These are phyloP conservation scores for Cheilosia scutellata DNA, from an alignment of 2,888 invertebrate species.

Conservation along the genomic window DNA sequence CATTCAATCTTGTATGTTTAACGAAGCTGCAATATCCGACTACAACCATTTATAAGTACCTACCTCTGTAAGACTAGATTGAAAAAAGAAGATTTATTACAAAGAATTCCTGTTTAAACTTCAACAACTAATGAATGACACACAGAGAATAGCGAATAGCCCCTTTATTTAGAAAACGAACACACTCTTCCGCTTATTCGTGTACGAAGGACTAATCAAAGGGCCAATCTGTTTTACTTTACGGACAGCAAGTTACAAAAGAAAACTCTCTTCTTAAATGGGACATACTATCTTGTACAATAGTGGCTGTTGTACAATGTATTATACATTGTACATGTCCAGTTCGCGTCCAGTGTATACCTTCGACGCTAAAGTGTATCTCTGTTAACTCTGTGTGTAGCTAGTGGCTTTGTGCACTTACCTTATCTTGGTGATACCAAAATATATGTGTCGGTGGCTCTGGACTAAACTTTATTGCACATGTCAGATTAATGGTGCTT, in stretches of 20 bases:
- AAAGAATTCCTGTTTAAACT: slow-evolving; percentile 32
- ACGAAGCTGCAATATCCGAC: not conserved
- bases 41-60: not conserved
- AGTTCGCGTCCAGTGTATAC: slow-evolving; percentile 2
- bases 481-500: slow-evolving; percentile 93
- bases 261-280: slow-evolving; percentile 36
- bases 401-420: slow-evolving; percentile 85
- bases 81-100: not conserved
- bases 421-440: slow-evolving; percentile 98
- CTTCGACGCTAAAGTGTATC: slow-evolving; percentile 26
- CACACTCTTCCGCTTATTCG: not conserved
- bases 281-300: slow-evolving; percentile 44
- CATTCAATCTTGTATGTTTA: not conserved
- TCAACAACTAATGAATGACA: slow-evolving; percentile 34
- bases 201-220: slow-evolving; percentile 56
- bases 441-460: slow-evolving; percentile 97
- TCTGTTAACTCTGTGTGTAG: not conserved
- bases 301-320: slow-evolving; percentile 2
- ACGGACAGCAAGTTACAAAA: slow-evolving; percentile 51
- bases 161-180: not conserved
- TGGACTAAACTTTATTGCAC: slow-evolving; percentile 91
- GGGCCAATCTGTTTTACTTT: slow-evolving; percentile 63
- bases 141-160: not conserved
- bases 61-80: not conserved
- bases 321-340: not conserved